Percentiles rank a stretch among this genome's conserved stretches.
phyloP scores from a whole-genome alignment of 2,888 invertebrate species.

The Miltochrista miniata region DNA sequence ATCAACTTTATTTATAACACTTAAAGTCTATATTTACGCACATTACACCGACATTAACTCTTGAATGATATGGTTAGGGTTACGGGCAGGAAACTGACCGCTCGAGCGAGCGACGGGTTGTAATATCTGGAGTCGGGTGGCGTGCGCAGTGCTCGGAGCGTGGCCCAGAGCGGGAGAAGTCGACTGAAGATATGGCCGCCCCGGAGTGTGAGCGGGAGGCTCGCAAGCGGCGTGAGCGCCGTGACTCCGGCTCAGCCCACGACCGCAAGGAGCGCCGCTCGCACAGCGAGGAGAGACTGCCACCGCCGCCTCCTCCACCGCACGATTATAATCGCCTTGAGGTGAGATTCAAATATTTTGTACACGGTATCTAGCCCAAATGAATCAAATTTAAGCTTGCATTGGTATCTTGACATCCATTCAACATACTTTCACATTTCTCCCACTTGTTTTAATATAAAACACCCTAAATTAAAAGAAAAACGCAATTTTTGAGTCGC shows the following conservation, averaged over 20 bases:
- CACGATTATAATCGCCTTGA: slow-evolving; percentile 76
- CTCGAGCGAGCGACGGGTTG: slow-evolving; percentile 75
- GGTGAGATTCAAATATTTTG: slow-evolving; percentile 55
- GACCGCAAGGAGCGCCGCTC: slow-evolving; percentile 77
- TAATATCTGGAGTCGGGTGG: slow-evolving; percentile 77
- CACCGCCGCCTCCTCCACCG: slow-evolving; percentile 72
- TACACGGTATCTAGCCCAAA: no score
- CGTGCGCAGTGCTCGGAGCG: slow-evolving; percentile 79
- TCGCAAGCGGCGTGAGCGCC: slow-evolving; percentile 85
- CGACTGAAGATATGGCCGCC: slow-evolving; percentile 78
- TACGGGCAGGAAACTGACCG: slow-evolving; percentile 78
- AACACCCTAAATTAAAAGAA: no score
- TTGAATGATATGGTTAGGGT: slow-evolving; percentile 65
- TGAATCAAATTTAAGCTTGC: no score
- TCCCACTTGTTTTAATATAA: no score
- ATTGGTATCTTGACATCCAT: no score
- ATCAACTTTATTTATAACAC: slow-evolving; percentile 39
- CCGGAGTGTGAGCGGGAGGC: slow-evolving; percentile 83
- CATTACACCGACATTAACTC: slow-evolving; percentile 59
- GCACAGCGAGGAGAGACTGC: slow-evolving; percentile 75
- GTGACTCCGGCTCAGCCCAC: slow-evolving; percentile 82
- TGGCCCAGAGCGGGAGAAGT: slow-evolving; percentile 59
- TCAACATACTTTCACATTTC: no score
- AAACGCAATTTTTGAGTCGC: no score
- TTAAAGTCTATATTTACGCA: slow-evolving; percentile 39